Evolutionary conservation across 2,888 invertebrate genomes (phyloP).

Genomic region (Epinotia bilunana): DNA sequence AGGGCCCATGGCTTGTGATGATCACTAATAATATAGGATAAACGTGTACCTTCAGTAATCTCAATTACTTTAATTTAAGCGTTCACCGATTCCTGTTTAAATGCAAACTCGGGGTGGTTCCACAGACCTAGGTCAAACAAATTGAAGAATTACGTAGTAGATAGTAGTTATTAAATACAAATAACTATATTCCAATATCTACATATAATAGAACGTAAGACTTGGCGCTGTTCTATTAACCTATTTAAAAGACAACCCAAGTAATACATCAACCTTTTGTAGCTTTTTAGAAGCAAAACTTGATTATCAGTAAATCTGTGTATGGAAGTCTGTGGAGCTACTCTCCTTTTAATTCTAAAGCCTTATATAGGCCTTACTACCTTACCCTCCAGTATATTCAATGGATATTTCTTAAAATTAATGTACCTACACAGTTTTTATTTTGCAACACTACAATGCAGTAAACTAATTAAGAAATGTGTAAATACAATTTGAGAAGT

Average conservation of each 20-base stretch:
- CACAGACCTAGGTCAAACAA: neutral
- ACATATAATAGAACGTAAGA: too few species aligned
- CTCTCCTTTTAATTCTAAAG: neutral
- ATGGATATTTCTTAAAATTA: neutral
- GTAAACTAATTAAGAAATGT: neutral
- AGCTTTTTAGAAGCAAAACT: neutral
- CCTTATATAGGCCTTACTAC: neutral
- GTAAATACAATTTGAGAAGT: conserved; percentile 1
- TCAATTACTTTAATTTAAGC: conserved; percentile 68
- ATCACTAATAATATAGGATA: conserved; percentile 65
- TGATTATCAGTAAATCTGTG: neutral
- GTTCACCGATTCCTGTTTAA: conserved; percentile 17
- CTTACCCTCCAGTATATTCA: neutral
- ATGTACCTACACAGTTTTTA: neutral
- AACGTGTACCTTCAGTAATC: conserved; percentile 78
- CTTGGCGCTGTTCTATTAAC: neutral
- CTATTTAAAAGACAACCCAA: neutral
- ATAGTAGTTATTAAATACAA: neutral
- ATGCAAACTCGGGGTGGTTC: neutral
- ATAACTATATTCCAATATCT: too few species aligned
- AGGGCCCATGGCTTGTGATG: conserved; percentile 65
- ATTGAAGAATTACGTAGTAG: neutral
- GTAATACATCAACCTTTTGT: neutral
- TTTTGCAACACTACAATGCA: neutral
- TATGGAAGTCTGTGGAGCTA: neutral